Conservation (phyloP, 2,113 vertebrate genomes). For the Phaetusa simplex region DNA sequence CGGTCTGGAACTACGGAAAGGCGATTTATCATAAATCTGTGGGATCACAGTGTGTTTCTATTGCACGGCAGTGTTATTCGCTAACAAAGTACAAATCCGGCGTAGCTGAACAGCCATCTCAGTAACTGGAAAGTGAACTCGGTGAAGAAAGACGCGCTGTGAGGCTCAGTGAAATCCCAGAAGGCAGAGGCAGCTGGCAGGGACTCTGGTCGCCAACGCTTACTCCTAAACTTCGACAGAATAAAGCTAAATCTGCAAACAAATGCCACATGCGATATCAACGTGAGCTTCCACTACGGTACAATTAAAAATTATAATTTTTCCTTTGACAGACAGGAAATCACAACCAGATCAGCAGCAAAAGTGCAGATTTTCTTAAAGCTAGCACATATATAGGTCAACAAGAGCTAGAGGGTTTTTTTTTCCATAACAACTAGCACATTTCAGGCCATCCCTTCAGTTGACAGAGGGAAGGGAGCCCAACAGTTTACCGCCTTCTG, state of each 20-base stretch:
- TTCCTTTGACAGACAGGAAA: background rate
- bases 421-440: background rate
- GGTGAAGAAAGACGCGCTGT: background rate
- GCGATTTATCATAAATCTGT: background rate
- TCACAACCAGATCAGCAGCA: background rate
- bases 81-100: background rate
- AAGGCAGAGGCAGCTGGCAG: background rate
- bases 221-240: background rate
- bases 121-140: background rate
- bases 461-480: background rate
- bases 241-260: background rate
- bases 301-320: background rate
- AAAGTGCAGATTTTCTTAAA: background rate
- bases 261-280: background rate
- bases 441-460: background rate
- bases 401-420: background rate
- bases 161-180: too few species aligned
- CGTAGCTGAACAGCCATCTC: background rate
- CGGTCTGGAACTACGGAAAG: background rate
- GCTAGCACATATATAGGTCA: background rate
- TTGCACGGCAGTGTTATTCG: too few species aligned
- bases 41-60: background rate
- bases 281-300: background rate
- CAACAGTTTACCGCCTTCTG: background rate
- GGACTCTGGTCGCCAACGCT: background rate